phyloP scores from a whole-genome alignment of 1,140 invertebrate species.

The Drosophila jambulina region DNA sequence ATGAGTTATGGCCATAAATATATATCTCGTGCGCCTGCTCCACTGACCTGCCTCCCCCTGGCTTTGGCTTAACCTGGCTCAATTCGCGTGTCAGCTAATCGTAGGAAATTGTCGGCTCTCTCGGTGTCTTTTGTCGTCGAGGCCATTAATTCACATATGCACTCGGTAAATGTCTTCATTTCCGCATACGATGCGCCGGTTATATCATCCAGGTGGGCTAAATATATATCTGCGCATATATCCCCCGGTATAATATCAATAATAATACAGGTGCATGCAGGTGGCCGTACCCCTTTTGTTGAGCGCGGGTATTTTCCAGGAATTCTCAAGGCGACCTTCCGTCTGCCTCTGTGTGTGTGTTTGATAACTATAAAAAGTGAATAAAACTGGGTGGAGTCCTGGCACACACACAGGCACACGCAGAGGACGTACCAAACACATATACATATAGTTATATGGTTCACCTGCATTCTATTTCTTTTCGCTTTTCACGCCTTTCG shows the following conservation, averaged over 20 bases:
- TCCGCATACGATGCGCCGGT: conserved; percentile 31
- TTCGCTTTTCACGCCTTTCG: conserved; percentile 63
- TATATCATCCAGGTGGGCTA: conserved; percentile 36
- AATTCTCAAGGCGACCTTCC: conserved; percentile 18
- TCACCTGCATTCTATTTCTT: conserved; percentile 68
- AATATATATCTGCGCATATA: conserved; percentile 19
- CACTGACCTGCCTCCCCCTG: conserved; percentile 8
- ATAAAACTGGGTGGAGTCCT: conserved; percentile 53
- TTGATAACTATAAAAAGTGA: conserved; percentile 60
- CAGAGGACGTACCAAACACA: neutral
- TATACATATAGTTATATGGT: conserved; percentile 11
- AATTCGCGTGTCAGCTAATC: conserved; percentile 33
- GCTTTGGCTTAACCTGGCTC: neutral
- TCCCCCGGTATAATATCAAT: conserved; percentile 40
- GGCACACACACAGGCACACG: conserved; percentile 13
- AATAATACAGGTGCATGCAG: conserved; percentile 24
- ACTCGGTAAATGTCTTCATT: conserved; percentile 25
- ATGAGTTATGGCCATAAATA: conserved; percentile 38
- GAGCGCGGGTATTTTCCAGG: conserved; percentile 21
- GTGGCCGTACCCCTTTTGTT: conserved; percentile 34
- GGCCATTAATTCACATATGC: conserved; percentile 24
- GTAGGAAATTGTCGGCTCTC: conserved; percentile 10
- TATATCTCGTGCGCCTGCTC: conserved; percentile 26
- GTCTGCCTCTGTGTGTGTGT: conserved; percentile 15
- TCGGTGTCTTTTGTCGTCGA: conserved; percentile 5